These are phyloP conservation scores for Physella acuta DNA, from an alignment of 1,140 invertebrate genomes.

Conservation along the genomic window DNA sequence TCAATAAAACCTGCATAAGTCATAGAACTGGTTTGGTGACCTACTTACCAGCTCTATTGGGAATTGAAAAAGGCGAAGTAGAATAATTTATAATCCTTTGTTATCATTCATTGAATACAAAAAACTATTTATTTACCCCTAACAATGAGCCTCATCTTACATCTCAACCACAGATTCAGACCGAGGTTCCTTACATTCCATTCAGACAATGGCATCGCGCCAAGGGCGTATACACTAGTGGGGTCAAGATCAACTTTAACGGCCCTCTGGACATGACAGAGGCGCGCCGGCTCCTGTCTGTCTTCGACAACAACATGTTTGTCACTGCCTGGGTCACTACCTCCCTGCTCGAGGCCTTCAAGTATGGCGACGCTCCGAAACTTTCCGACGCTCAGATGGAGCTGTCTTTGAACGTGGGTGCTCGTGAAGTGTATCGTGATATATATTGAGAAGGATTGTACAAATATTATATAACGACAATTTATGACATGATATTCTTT, in stretches of 20 bases:
- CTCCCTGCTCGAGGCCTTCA: slow-evolving; percentile 37
- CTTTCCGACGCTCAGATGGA: slow-evolving; percentile 32
- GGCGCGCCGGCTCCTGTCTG: slow-evolving; percentile 29
- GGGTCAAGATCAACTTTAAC: slow-evolving; percentile 42
- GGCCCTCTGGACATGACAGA: slow-evolving; percentile 30
- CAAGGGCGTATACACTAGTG: slow-evolving; percentile 39
- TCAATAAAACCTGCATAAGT: too few relatives aligned
- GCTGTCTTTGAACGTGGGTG: slow-evolving; percentile 34
- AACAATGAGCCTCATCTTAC: neutral
- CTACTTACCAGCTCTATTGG: too few relatives aligned
- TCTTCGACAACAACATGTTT: slow-evolving; percentile 54
- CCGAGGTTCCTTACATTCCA: slow-evolving; percentile 29
- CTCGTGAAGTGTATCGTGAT: neutral
- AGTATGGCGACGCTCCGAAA: slow-evolving; percentile 34
- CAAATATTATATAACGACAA: neutral
- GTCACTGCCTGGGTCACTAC: slow-evolving; percentile 44
- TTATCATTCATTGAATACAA: neutral
- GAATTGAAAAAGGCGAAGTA: neutral
- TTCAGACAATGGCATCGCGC: slow-evolving; percentile 37
- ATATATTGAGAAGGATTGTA: neutral
- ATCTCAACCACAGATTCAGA: slow-evolving; percentile 26
- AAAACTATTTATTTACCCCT: neutral
- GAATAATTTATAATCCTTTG: slow-evolving; percentile 7
- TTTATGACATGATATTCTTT: neutral
- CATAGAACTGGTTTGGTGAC: too few relatives aligned